Evolutionary conservation across 1,140 invertebrate genomes (phyloP), one percentile per base, ranked within the genome.

Genomic region (Drosophila yakuba): DNA sequence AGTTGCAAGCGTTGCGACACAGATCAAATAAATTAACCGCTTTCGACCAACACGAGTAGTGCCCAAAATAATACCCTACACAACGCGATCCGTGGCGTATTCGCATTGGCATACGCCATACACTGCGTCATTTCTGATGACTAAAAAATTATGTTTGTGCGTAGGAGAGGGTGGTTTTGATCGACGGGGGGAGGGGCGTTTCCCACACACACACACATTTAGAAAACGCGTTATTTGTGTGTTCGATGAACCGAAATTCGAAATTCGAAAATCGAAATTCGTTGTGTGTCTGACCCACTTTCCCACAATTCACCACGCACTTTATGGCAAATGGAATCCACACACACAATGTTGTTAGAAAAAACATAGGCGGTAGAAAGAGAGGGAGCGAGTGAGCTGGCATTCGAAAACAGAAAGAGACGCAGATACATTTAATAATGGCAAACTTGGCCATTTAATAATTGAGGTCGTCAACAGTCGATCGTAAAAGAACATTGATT

Each of bases 241-340:
- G 80, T 89, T 90, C 85, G 84, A 89, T 89, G 84, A 89, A 89
- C 84, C 84, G 84, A 84, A 80, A 63, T 66, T 44, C 38, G 84
- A 84, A 80, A 63, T 52, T 43, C 38, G 47, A 84, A 80, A 63
- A 45, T 43, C 38, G 47, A 66, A 45, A 68, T 80, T 88, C 78
- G 47, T 47, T 78, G 71, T 68, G 64, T 72, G 59, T 67, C 68
- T 89, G 84, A 89, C 84, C 84, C 74, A 89, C 84, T 89, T 89
- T 90, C 68, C 51, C 71, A 68, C 61, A 69, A 88, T 80, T 88
- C 74, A 89, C 84, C 74, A 89, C 84, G 80, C 80, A 89, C 84
- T 90, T 84, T 84, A 89, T 78, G 77, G 74, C 84, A 64, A 89
- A 89, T 84, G 85, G 84, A 75, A 89, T 80, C 77, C 84, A 80